Evolutionary conservation across 2,113 vertebrate species (phyloP).

Genomic region (Myotis brandtii): DNA sequence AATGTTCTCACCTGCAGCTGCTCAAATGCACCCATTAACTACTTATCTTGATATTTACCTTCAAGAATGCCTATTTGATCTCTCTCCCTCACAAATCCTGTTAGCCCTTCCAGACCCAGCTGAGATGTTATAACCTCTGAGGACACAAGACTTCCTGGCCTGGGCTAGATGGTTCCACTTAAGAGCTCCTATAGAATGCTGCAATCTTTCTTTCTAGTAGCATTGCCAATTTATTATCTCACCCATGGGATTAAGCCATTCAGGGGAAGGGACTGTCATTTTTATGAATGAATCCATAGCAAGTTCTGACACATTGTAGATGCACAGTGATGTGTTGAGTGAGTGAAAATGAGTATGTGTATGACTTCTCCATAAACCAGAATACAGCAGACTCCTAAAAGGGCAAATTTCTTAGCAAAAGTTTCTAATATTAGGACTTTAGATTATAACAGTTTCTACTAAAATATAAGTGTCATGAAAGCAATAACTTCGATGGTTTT

Average conservation of each 20-base stretch:
- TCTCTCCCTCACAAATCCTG: not conserved
- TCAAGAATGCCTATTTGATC: not conserved
- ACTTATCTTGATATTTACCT: not conserved
- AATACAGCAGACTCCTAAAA: not conserved
- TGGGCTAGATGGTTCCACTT: not conserved
- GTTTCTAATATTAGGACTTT: not conserved
- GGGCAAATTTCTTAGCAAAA: not conserved
- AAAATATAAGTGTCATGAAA: conserved; percentile 10
- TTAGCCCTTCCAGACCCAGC: not conserved
- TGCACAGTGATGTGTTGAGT: not conserved
- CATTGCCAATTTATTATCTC: not conserved
- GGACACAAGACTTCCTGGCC: not conserved
- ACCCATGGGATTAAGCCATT: not conserved
- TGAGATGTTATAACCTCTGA: not conserved
- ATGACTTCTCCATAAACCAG: not conserved
- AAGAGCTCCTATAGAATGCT: not conserved
- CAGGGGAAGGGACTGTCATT: not conserved
- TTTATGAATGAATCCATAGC: not conserved
- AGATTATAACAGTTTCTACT: not conserved
- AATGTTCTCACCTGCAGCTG: not conserved
- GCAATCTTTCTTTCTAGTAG: not conserved
- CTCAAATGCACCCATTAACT: not conserved
- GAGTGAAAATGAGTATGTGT: not conserved
- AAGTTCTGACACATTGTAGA: not conserved
- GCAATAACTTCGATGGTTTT: not conserved